Percentiles rank a stretch among this genome's conserved stretches.
Conservation (phyloP, 2,797 vertebrate genomes). For the Threskiornis aethiopicus region DNA sequence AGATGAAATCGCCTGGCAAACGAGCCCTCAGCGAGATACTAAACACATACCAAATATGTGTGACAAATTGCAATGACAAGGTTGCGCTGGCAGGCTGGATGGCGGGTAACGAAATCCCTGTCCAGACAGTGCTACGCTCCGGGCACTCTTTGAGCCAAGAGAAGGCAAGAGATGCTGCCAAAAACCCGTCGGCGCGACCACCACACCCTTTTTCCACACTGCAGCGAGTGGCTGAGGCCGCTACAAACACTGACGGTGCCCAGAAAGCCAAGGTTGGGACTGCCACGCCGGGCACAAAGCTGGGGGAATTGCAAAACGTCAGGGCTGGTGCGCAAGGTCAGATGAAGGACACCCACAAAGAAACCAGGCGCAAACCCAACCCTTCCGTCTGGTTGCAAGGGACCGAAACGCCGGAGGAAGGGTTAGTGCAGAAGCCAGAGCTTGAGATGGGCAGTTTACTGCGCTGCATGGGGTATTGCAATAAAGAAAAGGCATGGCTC, state of each 20-base stretch:
- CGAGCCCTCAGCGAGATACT: neutral
- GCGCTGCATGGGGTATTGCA: rapidly evolving
- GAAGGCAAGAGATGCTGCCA: neutral
- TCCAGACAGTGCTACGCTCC: neutral
- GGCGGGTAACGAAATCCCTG: neutral
- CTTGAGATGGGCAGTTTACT: rapidly evolving
- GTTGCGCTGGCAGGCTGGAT: neutral
- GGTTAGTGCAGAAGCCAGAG: neutral
- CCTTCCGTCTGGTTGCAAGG: neutral
- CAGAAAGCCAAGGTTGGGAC: neutral
- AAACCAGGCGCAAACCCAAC: neutral
- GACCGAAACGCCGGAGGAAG: neutral
- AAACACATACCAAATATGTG: neutral
- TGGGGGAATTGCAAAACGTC: neutral
- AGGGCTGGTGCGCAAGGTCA: neutral
- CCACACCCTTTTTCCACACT: neutral
- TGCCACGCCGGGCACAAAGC: neutral
- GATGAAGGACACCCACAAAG: neutral
- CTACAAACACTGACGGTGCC: neutral
- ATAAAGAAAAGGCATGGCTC: neutral
- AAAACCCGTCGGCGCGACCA: neutral
- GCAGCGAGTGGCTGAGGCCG: rapidly evolving
- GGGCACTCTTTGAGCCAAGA: neutral
- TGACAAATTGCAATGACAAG: slow-evolving; percentile 44
- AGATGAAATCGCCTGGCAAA: neutral